Base-by-base conservation (phyloP, 2,888 invertebrate genomes). In the Eucera pruinosa region DNA sequence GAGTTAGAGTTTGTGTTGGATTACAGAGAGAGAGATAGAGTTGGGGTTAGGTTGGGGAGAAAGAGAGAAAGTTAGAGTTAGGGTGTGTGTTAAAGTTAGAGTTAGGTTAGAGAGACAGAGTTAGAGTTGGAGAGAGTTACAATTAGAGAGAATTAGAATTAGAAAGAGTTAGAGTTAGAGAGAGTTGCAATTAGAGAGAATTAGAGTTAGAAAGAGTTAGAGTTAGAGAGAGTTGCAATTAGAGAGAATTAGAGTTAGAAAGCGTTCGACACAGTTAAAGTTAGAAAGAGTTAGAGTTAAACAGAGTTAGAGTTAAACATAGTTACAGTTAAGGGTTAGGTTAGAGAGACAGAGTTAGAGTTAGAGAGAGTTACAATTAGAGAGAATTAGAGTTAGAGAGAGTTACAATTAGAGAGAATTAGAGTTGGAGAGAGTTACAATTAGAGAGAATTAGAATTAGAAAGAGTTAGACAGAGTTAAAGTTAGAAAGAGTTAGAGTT, bases 251-350 rank as follows among this genome's bases (percentile, higher is more conserved):
- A 52, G 64, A 57, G 43, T 58, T 65, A 74, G 50, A 36, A 41
- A 61, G 72, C 69, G 80, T 65, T 58, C 67, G 80, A 60, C 80
- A 71, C 54, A 69, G 30, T 36, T 47, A 23, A 50, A 54, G 75
- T n/a, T n/a, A n/a, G n/a, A n/a, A n/a, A n/a, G n/a, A 36, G 7
- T 33, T 57, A n/a, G 54, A 27, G 15, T 18, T 7, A 36, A 27
- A 58, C 18, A n/a, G n/a, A 43, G 13, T 25, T 41, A 18, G 47
- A 15, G 5, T n/a, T n/a, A n/a, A n/a, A n/a, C n/a, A n/a, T n/a
- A n/a, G n/a, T n/a, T n/a, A n/a, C n/a, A n/a, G n/a, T n/a, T n/a
- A n/a, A n/a, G n/a, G n/a, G n/a, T n/a, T n/a, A n/a, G n/a, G n/a
- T n/a, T n/a, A n/a, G n/a, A n/a, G n/a, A n/a, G n/a, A n/a, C n/a